Conservation (phyloP, 1,140 invertebrate genomes). For the Drepana arcuata region DNA sequence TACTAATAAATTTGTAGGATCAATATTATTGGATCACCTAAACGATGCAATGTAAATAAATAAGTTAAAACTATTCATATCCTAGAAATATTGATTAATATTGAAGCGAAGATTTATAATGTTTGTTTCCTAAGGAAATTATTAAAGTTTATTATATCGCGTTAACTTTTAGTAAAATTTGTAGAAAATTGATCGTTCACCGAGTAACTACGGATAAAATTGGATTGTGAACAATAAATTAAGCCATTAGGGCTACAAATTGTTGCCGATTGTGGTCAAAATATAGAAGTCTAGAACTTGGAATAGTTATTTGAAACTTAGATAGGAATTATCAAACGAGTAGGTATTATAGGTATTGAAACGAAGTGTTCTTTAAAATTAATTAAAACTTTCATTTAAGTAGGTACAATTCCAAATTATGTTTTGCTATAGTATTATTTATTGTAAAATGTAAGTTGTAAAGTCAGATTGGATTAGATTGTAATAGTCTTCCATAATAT, state of each 20-base stretch:
- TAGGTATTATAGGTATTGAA: conserved; percentile 3
- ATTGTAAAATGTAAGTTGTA: conserved; percentile 10
- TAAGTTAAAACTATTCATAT: conserved; percentile 59
- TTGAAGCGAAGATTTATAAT: conserved; percentile 54
- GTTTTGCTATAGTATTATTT: conserved; percentile 1
- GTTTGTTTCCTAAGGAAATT: conserved; percentile 67
- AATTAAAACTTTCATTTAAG: conserved; percentile 8
- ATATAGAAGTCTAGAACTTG: too few species aligned
- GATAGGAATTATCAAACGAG: conserved; percentile 5
- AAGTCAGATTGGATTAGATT: conserved; percentile 29
- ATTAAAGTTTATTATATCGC: conserved; percentile 58
- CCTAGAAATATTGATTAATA: conserved; percentile 64
- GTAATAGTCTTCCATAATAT: conserved; percentile 67
- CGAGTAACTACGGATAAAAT: too few species aligned
- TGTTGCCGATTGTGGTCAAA: too few species aligned
- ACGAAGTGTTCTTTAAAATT: conserved; percentile 12
- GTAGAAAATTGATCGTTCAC: conserved; percentile 26
- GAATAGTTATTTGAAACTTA: too few species aligned
- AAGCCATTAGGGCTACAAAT: too few species aligned
- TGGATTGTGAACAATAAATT: too few species aligned
- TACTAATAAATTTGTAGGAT: too few species aligned
- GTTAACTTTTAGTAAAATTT: conserved; percentile 61
- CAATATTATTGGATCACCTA: too few species aligned
- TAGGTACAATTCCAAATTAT: conserved; percentile 7
- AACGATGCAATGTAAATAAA: conserved; percentile 60